phyloP scores from a whole-genome alignment of 2,797 vertebrate genomes.

The Pangasius djambal region DNA sequence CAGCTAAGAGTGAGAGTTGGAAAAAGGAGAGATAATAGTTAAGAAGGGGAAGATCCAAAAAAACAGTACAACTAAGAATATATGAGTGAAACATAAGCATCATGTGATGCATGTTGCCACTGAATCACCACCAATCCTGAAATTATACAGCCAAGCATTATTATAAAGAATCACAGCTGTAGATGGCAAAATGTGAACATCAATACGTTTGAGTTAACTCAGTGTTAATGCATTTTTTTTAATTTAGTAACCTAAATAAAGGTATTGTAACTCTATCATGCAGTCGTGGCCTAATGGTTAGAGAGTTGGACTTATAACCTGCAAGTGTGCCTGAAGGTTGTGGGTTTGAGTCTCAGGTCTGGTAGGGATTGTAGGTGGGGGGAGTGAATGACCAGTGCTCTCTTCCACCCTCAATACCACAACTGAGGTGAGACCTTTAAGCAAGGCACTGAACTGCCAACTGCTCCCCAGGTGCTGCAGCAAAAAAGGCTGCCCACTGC shows the following conservation, averaged over 20 bases:
- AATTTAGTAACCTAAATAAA: neutral
- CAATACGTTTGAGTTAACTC: neutral
- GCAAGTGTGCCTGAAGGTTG: no score
- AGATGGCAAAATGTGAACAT: neutral
- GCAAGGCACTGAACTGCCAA: no score
- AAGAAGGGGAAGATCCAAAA: neutral
- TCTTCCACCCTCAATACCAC: no score
- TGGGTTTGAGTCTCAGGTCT: no score
- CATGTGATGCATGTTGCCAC: neutral
- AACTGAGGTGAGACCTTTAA: no score
- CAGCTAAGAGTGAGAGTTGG: conserved; percentile 72
- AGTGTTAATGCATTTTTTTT: neutral
- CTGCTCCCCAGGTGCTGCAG: no score
- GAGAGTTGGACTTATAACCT: no score
- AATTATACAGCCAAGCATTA: neutral
- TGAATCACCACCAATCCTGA: neutral
- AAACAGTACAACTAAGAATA: neutral
- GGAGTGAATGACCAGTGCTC: no score
- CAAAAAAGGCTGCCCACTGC: no score
- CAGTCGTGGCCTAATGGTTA: no score
- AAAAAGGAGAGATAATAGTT: neutral
- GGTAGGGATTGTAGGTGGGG: no score
- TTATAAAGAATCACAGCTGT: neutral
- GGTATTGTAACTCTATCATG: neutral
- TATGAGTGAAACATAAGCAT: neutral